Evolutionary conservation across 2,888 invertebrate species (phyloP).

Genomic region (Tetropium fuscum): DNA sequence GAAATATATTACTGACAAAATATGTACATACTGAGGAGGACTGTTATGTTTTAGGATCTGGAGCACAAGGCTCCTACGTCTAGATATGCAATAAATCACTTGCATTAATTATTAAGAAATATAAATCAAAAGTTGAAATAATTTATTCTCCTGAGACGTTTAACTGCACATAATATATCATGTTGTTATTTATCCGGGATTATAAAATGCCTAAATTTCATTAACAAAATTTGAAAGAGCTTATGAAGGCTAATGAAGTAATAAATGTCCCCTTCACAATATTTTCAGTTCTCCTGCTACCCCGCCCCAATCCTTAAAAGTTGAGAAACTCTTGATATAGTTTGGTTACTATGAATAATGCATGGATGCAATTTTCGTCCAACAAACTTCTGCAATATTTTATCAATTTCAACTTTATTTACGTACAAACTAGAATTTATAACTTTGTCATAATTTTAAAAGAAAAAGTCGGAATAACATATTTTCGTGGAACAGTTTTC

Average conservation of each 20-base stretch:
- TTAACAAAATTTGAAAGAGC: conserved; percentile 46
- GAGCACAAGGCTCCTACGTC: too few species aligned
- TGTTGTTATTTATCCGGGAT: conserved; percentile 40
- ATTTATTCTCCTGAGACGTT: conserved; percentile 10
- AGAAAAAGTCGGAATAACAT: conserved; percentile 50
- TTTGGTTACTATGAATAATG: conserved; percentile 67
- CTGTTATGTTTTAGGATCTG: too few species aligned
- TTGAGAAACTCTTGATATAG: conserved; percentile 66
- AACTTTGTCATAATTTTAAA: conserved; percentile 65
- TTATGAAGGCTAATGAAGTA: conserved; percentile 54
- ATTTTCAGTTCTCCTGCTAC: conserved; percentile 31
- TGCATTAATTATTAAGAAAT: conserved; percentile 4
- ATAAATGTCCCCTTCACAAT: conserved; percentile 51
- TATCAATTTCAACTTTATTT: conserved; percentile 69
- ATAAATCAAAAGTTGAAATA: conserved; percentile 21
- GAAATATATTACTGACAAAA: too few species aligned
- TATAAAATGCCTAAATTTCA: conserved; percentile 50
- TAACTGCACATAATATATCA: conserved; percentile 38
- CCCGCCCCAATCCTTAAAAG: conserved; percentile 52
- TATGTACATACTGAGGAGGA: too few species aligned
- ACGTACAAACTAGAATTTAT: conserved; percentile 69
- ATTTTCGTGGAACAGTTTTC: conserved; percentile 32
- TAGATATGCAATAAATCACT: too few species aligned
- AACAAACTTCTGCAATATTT: conserved; percentile 68
- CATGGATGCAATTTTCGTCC: conserved; percentile 68